A percentile compares a stretch with the other conserved stretches of the same genome.
These are phyloP conservation scores for Arenaria interpres DNA, from an alignment of 2,113 vertebrate genomes.

Conservation along the genomic window DNA sequence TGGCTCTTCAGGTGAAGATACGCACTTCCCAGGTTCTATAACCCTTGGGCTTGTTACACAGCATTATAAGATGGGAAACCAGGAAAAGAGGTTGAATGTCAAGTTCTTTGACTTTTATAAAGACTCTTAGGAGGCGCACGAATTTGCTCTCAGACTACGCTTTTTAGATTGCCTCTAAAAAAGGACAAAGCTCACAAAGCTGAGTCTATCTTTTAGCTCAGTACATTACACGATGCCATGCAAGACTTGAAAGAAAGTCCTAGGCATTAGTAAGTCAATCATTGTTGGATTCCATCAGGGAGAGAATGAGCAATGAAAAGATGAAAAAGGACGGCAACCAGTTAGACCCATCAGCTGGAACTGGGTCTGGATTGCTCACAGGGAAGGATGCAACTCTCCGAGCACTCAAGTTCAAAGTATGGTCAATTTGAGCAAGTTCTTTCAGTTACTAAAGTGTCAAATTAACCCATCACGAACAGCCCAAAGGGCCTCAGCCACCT, in stretches of 20 bases:
- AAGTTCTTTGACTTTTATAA: not conserved
- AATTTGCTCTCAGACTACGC: not conserved
- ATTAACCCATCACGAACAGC: too few relatives aligned
- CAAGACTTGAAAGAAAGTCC: not conserved
- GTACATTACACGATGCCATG: not conserved
- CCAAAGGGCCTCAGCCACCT: not conserved
- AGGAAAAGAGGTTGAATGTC: not conserved
- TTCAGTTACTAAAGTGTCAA: too few relatives aligned
- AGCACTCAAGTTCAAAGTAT: too few relatives aligned
- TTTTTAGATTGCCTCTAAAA: not conserved
- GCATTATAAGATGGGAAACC: not conserved
- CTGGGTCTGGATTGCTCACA: not conserved
- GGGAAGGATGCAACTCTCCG: not conserved
- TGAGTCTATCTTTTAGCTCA: not conserved
- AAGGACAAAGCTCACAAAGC: not conserved
- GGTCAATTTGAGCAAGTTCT: too few relatives aligned
- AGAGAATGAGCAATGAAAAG: not conserved
- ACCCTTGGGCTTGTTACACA: fast-evolving
- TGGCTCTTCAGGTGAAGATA: not conserved
- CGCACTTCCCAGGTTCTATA: not conserved
- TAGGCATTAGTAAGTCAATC: not conserved
- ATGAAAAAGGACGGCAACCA: not conserved
- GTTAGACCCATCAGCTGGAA: not conserved
- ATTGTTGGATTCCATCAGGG: not conserved
- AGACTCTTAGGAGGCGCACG: not conserved